A percentile compares a stretch with the other conserved stretches of the same genome.
These are phyloP conservation scores for Tetranychus cinnabarinus DNA, from an alignment of 1,140 invertebrate species.

Conservation along the genomic window DNA sequence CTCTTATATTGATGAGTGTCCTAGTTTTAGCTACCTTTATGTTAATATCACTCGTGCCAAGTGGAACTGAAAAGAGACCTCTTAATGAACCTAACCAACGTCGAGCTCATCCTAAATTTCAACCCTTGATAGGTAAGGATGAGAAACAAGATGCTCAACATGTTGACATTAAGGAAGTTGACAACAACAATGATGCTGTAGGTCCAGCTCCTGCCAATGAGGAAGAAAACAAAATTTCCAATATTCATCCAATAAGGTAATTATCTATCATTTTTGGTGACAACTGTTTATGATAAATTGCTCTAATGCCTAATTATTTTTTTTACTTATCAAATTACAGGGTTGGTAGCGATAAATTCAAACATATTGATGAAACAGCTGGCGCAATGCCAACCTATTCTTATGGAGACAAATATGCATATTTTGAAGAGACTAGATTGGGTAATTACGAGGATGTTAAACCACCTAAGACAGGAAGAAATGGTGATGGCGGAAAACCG, in stretches of 20 bases:
- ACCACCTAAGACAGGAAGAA: background rate
- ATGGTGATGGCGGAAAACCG: conserved; percentile 7
- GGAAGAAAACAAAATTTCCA: too few relatives aligned
- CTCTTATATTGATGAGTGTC: background rate
- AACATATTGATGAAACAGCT: background rate
- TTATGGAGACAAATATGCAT: background rate
- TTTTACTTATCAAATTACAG: too few relatives aligned
- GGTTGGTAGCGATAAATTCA: background rate
- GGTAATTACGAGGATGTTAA: background rate
- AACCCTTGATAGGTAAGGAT: background rate
- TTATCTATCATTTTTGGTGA: too few relatives aligned
- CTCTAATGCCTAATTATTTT: background rate
- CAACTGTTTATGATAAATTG: too few relatives aligned
- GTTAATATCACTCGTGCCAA: background rate
- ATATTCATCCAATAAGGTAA: too few relatives aligned
- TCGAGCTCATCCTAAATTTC: background rate
- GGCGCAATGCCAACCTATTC: background rate
- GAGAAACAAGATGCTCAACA: background rate
- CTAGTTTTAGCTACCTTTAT: background rate
- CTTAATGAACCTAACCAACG: background rate
- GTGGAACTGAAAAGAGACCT: background rate
- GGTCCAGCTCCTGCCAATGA: background rate
- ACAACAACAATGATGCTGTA: background rate
- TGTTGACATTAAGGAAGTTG: background rate
- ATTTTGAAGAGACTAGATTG: background rate